Base-by-base conservation (phyloP, 2,113 vertebrate genomes). In the Galbula dea region DNA sequence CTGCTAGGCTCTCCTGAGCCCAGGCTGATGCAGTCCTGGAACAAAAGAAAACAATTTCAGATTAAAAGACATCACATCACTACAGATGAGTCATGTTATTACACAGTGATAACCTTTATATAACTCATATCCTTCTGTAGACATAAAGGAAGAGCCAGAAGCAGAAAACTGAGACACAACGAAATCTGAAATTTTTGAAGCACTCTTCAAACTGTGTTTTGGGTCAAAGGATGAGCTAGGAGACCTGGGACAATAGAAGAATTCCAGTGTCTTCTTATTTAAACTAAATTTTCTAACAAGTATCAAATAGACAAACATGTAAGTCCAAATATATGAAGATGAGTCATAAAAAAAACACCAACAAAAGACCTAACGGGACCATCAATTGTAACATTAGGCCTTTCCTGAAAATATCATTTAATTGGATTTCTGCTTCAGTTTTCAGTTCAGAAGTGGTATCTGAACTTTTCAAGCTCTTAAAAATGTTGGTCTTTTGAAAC, bases 1-100 rank as follows among this genome's bases (percentile, higher is more conserved):
- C 97, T 96, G 92, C 97, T 98, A 7, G 98, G 98, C 96, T 99
- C 99, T 48, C 99, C 99, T 1, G 98, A 98, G 77, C 99, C 99
- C 97, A 99, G 97, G 97, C 98, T 99, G 97, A 99, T 99, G 95
- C 99, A 99, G 93, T 99, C 99, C 99, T 99, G 93, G 16, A 93
- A 86, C 32, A 88, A 55, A 86, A 88, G 46, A 63, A 55, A 75
- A 83, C 16, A 58, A 34, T 7, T 16, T 55, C 36, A 72, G 81
- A 34, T 82, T 52, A 74, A 49, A 87, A 80, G 76, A 73, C 77
- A 89, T 17, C 74, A 43, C 74, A 59, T 20, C 83, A 27, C 19
- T 54, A 27, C 10, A 61, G 72, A 6, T 12, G 39, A 94, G 66
- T 65, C 69, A 73, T 46, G 72, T 80, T 22, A 88, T 51, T n/a